Evolutionary conservation across 53 echinoderm and acorn worm genomes (phyloP).

Genomic region (Holothuria leucospilota): DNA sequence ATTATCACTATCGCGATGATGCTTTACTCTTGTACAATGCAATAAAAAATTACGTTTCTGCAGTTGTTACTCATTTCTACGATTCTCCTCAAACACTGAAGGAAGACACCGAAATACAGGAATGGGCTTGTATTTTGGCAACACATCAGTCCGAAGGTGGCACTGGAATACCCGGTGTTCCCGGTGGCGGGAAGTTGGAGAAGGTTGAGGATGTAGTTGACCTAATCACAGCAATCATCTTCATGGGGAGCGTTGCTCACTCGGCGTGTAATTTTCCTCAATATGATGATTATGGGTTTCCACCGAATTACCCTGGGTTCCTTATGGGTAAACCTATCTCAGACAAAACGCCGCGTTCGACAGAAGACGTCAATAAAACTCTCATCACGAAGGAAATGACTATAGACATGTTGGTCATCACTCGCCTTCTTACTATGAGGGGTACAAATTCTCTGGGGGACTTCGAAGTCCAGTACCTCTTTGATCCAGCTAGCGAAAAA

Average conservation of each 20-base stretch:
- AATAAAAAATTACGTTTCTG: slow-evolving; percentile 36
- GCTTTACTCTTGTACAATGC: slow-evolving; percentile 69
- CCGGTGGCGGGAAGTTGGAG: slow-evolving; percentile 41
- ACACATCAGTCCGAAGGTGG: slow-evolving; percentile 46
- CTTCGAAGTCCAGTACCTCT: too few relatives aligned
- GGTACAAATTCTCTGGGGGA: slow-evolving; percentile 86
- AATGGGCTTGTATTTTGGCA: slow-evolving; percentile 1
- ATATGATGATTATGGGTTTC: too few relatives aligned
- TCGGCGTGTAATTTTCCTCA: slow-evolving; percentile 76
- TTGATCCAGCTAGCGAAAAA: slow-evolving; percentile 58
- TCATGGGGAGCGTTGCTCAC: slow-evolving; percentile 70
- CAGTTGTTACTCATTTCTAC: not conserved
- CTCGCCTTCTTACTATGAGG: slow-evolving; percentile 79
- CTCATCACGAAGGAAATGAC: slow-evolving; percentile 77
- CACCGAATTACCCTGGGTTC: slow-evolving; percentile 69
- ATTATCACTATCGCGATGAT: slow-evolving; percentile 87
- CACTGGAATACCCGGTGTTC: slow-evolving; percentile 61
- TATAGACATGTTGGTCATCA: slow-evolving; percentile 80
- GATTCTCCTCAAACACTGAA: slow-evolving; percentile 3
- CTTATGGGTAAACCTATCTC: slow-evolving; percentile 57
- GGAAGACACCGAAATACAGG: slow-evolving; percentile 65
- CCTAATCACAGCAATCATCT: slow-evolving; percentile 67
- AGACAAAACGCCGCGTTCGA: slow-evolving; percentile 58
- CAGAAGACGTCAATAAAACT: slow-evolving; percentile 60
- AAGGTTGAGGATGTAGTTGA: slow-evolving; percentile 60